Base-by-base conservation (phyloP, 2,888 invertebrate species). In the Tanytarsus gracilentus region DNA sequence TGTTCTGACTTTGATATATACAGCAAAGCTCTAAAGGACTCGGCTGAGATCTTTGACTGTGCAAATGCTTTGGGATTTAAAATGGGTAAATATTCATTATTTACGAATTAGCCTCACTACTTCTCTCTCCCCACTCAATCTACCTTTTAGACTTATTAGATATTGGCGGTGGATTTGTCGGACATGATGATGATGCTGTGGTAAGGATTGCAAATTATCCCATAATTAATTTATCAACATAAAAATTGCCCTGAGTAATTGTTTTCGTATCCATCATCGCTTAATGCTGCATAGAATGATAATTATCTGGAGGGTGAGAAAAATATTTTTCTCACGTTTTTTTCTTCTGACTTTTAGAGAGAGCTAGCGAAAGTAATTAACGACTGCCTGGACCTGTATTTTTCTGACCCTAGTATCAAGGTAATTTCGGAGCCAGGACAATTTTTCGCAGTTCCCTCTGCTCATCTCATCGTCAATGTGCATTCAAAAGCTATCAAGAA, bases 351-450 rank as follows among this genome's bases (percentile, higher is more conserved):
- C n/a, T 80, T 48, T 21, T 8, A 51, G 27, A 18, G 30, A 11
- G 16, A 30, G 4, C 83, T 86, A 66, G 84, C 84, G n/a, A 75
- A 76, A 36, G 77, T 83, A 50, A 76, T 89, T 63, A 86, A 85
- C 68, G 68, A 72, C 33, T 80, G 86, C 11, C 71, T 90, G 64
- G 83, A 84, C 55, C 77, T 79, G 64, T 80, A 79, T 69, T 90
- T 90, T 71, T 83, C 85, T 18, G 78, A 78, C 67, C n/a, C 16
- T 11, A 33, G 14, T n/a, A 80, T 88, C 11, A 76, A 79, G 18
- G 77, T 90, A 62, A 88, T 89, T 66, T 86, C 88, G 51, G 88
- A 90, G 70, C 88, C 88, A 1, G 89, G 89, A 4, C 79, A 88
- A 26, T 90, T 80, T 73, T 88, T 84, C 69, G 88, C 85, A 3